Base-by-base conservation (phyloP, 2,797 vertebrate genomes). In the Cryptoblepharus egeriae region DNA sequence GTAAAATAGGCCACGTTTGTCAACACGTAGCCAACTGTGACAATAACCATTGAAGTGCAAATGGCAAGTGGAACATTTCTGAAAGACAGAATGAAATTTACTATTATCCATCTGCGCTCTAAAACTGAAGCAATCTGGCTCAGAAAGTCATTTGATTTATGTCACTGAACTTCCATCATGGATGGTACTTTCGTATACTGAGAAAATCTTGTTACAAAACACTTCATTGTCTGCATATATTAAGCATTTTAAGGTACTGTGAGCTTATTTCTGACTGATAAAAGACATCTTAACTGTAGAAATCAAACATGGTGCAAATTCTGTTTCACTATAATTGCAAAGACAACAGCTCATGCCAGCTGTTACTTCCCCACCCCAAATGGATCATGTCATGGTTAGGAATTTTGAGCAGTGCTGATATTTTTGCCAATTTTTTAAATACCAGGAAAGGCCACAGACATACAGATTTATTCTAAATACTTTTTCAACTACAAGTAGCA, bases 1-100 rank as follows among this genome's bases (percentile, higher is more conserved):
- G 97, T 96, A 90, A 97, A 98, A 95, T 99, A 99, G n/a, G 98
- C 98, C 94, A 99, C 96, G 15, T 99, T 99, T 83, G 96, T 97
- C 90, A 99, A 94, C 85, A 98, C 97, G 18, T 98, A 99, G 93
- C 97, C 97, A 81, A 94, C 72, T 30, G 97, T 99, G 90, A 99
- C 98, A 70, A 98, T 96, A 67, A 82, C 96, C 98, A 99, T 99
- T 92, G 98, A 99, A 93, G 98, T 97, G 80, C 97, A 98, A 93
- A 99, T 99, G 58, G 98, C 98, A 52, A 99, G 95, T 32, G 98
- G 98, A 79, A 99, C 89, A 9, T 95, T 99, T 96, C 98, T 99
- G 96, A 91, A 96, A 96, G 60, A 86, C 87, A 94, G 87, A 91
- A 93, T 88, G 74, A 63, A 91, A 90, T 83, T 79, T 67, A 77